A percentile compares a stretch with the other conserved stretches of the same genome.
Evolutionary conservation across 2,113 vertebrate genomes (phyloP).

Genomic region (Microcebus lehilahytsara): DNA sequence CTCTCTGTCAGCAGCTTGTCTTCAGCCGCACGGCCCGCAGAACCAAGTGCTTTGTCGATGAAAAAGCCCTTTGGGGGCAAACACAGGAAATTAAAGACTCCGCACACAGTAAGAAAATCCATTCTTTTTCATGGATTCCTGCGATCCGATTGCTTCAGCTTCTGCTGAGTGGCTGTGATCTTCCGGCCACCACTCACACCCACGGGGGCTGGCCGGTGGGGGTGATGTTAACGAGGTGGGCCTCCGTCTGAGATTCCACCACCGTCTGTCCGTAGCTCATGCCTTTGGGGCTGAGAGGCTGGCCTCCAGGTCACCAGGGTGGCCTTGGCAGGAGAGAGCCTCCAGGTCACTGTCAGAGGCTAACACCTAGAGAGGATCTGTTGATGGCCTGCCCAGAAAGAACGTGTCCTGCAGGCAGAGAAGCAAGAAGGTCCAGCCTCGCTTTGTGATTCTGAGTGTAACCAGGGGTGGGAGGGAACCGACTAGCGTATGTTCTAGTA

Average conservation of each 20-base stretch:
- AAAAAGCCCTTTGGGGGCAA: conserved; percentile 75
- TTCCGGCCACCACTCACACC: neutral
- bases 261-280: fast-evolving
- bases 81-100: conserved; percentile 76
- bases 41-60: conserved; percentile 75
- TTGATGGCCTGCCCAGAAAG: neutral
- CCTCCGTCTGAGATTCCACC: neutral
- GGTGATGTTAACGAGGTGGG: neutral
- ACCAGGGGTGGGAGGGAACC: neutral
- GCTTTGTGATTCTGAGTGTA: neutral
- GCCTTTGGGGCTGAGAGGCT: neutral
- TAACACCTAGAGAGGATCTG: neutral
- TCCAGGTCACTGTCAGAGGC: neutral
- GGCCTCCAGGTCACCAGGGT: neutral
- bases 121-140: conserved; percentile 65
- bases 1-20: conserved; percentile 50
- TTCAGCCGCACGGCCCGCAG: conserved; percentile 49
- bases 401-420: neutral
- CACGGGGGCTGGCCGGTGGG: neutral
- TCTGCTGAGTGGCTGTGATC: neutral
- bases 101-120: conserved; percentile 57
- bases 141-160: neutral
- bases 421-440: neutral
- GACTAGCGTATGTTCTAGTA: neutral
- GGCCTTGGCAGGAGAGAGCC: neutral